A percentile compares a stretch with the other conserved stretches of the same genome.
These are phyloP conservation scores for Zaprionus bogoriensis DNA, from an alignment of 2,888 invertebrate genomes.

Conservation along the genomic window DNA sequence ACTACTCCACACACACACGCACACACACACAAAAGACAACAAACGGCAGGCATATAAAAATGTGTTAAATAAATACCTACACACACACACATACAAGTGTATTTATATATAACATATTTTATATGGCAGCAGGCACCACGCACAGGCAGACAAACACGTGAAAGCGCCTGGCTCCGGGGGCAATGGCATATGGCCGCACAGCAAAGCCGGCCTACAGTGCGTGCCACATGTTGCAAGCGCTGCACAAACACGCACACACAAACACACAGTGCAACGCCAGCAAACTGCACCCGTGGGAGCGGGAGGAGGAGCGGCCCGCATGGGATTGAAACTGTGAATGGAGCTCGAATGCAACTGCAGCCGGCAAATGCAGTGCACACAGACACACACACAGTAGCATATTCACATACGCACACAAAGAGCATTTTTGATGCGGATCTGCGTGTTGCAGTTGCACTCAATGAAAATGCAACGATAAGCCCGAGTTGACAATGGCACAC, in stretches of 20 bases:
- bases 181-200: constrained; percentile 57
- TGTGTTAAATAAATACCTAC: constrained; percentile 74
- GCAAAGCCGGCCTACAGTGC: constrained; percentile 73
- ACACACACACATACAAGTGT: constrained; percentile 20
- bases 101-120: constrained; percentile 31
- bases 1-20: constrained; percentile 29
- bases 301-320: not conserved
- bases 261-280: constrained; percentile 35
- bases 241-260: constrained; percentile 18
- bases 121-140: constrained; percentile 44
- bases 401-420: constrained; percentile 38
- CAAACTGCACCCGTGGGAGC: constrained; percentile 34
- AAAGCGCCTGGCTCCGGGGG: constrained; percentile 28
- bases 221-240: constrained; percentile 73
- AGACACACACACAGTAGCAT: constrained; percentile 8
- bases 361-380: constrained; percentile 25
- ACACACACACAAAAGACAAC: constrained; percentile 23
- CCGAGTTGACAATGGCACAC: constrained; percentile 40
- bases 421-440: constrained; percentile 57
- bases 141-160: constrained; percentile 43
- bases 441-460: constrained; percentile 36
- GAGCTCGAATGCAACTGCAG: constrained; percentile 43
- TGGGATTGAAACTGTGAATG: constrained; percentile 42
- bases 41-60: constrained; percentile 58
- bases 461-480: constrained; percentile 49